Evolutionary conservation across 2,113 vertebrate genomes (phyloP), one percentile per base, ranked within the genome.

Genomic region (Bufo bufo): DNA sequence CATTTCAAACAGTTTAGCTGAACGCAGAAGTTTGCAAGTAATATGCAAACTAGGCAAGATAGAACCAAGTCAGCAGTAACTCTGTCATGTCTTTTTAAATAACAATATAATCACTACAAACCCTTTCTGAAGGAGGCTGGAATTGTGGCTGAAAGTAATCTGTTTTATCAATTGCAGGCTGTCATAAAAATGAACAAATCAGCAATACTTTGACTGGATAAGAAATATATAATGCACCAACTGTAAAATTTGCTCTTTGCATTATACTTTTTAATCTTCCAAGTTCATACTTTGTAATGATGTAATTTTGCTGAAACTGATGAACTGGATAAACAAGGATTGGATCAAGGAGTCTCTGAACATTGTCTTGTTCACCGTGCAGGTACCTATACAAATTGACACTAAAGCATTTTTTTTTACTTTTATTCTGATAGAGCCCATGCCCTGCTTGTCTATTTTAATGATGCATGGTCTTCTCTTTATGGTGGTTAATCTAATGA

Each of bases 401-500:
- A 89, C 65, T 80, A 83, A 84, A 87, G 52, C 58, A 90, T 87
- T 6, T 90, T 92, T 82, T 23, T 45, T 71, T 83, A 80, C 92
- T 90, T 63, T 89, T 91, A 90, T 92, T 91, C 82, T 50, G 89
- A 82, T 85, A 84, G 88, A 89, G 61, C 78, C 72, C 71, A 59
- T 81, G 43, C 84, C 85, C 84, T 0, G 0, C 84, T 90, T 92
- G 87, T 91, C 90, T 66, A 66, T 54, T 90, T 90, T 84, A 89
- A 92, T 92, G 92, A 94, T 91, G 66, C 84, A 89, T 90, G 75
- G 80, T 75, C 86, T 85, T 91, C 56, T 87, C 79, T 90, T 71
- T 69, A 77, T 20, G n/a, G 90, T 91, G 88, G 90, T 91, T 93
- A 90, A 92, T 94, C 89, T 94, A 90, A 91, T 91, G 92, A 92